Conservation (phyloP, 2,888 invertebrate genomes). For the Pandemis corylana region DNA sequence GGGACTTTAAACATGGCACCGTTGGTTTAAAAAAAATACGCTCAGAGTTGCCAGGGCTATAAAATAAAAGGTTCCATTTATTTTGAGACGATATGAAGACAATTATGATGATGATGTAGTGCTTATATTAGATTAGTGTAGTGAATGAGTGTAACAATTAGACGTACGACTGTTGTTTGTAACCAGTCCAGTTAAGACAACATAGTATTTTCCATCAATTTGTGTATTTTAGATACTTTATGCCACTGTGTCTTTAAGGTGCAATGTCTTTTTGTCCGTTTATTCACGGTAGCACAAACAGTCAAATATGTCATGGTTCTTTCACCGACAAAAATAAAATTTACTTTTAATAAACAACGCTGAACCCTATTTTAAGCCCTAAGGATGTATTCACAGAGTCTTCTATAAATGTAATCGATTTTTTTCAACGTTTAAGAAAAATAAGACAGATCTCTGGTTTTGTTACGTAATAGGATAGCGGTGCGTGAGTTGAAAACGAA, state of each 20-base stretch:
- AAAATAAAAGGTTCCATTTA: background rate
- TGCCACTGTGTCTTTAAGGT: conserved; percentile 66
- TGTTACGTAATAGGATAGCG: conserved; percentile 70
- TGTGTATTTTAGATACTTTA: conserved; percentile 61
- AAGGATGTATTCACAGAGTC: conserved; percentile 31
- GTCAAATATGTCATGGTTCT: conserved; percentile 67
- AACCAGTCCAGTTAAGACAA: background rate
- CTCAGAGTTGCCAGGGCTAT: background rate
- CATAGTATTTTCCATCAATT: conserved; percentile 46
- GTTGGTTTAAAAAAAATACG: background rate
- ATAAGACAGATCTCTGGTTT: conserved; percentile 65
- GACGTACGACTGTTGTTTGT: background rate
- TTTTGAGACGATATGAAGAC: background rate
- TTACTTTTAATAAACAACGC: conserved; percentile 37
- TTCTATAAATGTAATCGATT: background rate
- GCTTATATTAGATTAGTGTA: background rate
- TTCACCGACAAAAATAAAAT: conserved; percentile 47
- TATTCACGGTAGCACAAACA: conserved; percentile 75
- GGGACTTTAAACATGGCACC: background rate
- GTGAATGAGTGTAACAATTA: background rate
- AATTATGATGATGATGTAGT: background rate
- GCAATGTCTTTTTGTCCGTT: conserved; percentile 69
- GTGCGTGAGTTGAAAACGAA: conserved; percentile 74
- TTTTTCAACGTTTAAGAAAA: conserved; percentile 35
- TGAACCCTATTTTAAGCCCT: conserved; percentile 34